Evolutionary conservation across 2,888 invertebrate species (phyloP).

Genomic region (Hesperia comma): DNA sequence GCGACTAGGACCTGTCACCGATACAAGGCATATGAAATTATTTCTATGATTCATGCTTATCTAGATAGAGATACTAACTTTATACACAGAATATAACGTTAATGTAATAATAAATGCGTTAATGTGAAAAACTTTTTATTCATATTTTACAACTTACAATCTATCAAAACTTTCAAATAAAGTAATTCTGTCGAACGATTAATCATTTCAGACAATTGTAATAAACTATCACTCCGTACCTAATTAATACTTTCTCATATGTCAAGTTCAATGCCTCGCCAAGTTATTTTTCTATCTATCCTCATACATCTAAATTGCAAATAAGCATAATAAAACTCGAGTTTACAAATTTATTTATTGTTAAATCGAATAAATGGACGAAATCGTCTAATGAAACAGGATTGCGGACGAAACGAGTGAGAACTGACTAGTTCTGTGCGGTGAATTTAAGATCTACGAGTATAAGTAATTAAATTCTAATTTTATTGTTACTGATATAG

Average conservation of each 20-base stretch:
- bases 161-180: too few relatives aligned
- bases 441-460: background rate
- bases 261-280: slow-evolving; percentile 15
- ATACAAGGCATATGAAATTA: too few relatives aligned
- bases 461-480: slow-evolving; percentile 2
- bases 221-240: background rate
- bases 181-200: too few relatives aligned
- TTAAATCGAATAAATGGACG: slow-evolving; percentile 13
- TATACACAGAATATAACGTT: too few relatives aligned
- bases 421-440: background rate
- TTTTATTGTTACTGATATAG: background rate
- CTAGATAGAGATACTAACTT: too few relatives aligned
- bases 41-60: too few relatives aligned
- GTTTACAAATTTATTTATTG: slow-evolving; percentile 14
- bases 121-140: too few relatives aligned
- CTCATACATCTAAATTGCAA: slow-evolving; percentile 18
- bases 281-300: background rate
- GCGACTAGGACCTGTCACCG: too few relatives aligned
- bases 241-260: slow-evolving; percentile 9
- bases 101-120: too few relatives aligned
- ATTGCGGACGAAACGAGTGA: background rate
- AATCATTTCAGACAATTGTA: background rate
- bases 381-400: slow-evolving; percentile 21
- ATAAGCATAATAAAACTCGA: slow-evolving; percentile 18
- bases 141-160: too few relatives aligned